A percentile compares a stretch with the other conserved stretches of the same genome.
Evolutionary conservation across 2,797 vertebrate species (phyloP).

Genomic region (Malurus splendens): DNA sequence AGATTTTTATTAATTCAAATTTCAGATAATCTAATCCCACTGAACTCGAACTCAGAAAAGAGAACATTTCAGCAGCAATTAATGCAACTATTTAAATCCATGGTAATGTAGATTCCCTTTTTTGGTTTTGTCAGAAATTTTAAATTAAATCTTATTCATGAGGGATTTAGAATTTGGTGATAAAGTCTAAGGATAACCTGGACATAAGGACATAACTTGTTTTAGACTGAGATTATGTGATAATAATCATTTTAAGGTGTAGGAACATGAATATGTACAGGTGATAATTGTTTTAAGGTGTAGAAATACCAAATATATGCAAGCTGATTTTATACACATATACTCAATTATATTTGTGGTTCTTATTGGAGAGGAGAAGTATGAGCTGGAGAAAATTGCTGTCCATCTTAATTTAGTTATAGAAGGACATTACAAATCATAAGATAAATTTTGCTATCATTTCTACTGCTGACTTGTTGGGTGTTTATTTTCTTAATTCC

Average conservation of each 20-base stretch:
- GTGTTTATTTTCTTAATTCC: not conserved
- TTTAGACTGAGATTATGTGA: not conserved
- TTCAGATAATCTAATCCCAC: not conserved
- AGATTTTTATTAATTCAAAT: not conserved
- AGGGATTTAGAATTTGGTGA: not conserved
- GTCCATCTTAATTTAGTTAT: not conserved
- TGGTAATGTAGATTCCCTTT: not conserved
- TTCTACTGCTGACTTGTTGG: not conserved
- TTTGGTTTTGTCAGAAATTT: not conserved
- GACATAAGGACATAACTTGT: not conserved
- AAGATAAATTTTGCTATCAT: not conserved
- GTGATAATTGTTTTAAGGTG: not conserved
- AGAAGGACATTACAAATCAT: not conserved
- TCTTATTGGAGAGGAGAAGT: not conserved
- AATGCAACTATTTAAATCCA: not conserved
- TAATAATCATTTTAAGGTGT: not conserved
- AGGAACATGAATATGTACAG: not conserved
- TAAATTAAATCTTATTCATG: not conserved
- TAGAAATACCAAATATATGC: not conserved
- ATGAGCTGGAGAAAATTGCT: not conserved
- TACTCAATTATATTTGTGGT: not conserved
- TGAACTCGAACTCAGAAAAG: not conserved
- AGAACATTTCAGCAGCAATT: not conserved
- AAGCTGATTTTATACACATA: not conserved
- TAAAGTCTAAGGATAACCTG: not conserved